Base-by-base conservation (phyloP, 2,797 vertebrate species). In the Oreonectes daqikongensis region DNA sequence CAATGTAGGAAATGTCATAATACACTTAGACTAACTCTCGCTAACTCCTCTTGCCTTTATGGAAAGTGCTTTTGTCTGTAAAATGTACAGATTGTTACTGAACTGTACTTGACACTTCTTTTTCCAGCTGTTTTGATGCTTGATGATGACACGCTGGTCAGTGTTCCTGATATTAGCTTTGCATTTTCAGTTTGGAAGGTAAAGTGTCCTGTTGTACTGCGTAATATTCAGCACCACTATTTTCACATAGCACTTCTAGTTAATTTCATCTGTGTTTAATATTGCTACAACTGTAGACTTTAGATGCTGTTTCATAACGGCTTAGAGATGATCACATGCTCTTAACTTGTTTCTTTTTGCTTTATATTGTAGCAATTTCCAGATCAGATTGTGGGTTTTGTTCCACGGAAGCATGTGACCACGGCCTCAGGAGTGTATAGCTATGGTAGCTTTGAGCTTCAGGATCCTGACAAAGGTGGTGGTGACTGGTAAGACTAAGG, bases 111-210 rank as follows among this genome's bases (percentile, higher is more conserved):
- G n/a, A n/a, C n/a, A n/a, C n/a, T 15, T 69, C 12, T 65, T 24
- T 50, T 63, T 8, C 7, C 85, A 99, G 96, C 94, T 75, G 93
- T 98, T 72, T 84, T 99, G 80, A 97, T 99, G 96, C 90, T 98
- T 87, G 96, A 99, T 84, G 97, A 99, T 26, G 96, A 98, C 89
- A 95, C 91, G 0, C 90, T 97, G 18, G 81, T 98, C 88, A 99
- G 97, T 6, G 94, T 94, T 86, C 94, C 96, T 75, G 97, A 99
- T 88, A 89, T 98, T 82, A 92, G 85, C 83, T 99, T 99, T 90
- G 95, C 96, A 26, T 97, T 97, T 88, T 96, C 96, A 8, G 91
- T 98, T 75, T 99, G 96, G 96, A 96, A 97, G 96, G 97, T 99
- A 95, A 94, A 9, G 4, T 5, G 12, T 2, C 5, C 22, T 44